Evolutionary conservation across 2,113 vertebrate genomes (phyloP).

Genomic region (Odontesthes bonariensis): DNA sequence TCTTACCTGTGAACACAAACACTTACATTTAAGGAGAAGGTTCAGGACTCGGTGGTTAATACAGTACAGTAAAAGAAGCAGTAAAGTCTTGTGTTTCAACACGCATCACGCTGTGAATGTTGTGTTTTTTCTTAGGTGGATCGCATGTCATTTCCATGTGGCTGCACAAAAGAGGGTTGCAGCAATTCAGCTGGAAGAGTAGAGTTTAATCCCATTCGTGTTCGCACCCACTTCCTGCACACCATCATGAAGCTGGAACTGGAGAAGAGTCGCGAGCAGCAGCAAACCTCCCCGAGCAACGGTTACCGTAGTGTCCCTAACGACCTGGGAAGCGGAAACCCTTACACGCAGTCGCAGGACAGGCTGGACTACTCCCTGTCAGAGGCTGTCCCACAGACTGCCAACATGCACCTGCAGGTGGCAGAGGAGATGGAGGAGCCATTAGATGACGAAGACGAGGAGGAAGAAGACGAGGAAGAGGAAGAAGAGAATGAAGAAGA

Average conservation of each 20-base stretch:
- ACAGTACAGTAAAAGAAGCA: not conserved
- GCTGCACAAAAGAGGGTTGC: conserved; percentile 98
- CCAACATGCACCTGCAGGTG: conserved; percentile 90
- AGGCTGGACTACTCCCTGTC: conserved; percentile 89
- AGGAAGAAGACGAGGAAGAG: conserved; percentile 77
- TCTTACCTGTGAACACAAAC: conserved; percentile 9
- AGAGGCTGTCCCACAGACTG: conserved; percentile 86
- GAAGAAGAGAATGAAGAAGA: conserved; percentile 85
- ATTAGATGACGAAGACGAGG: conserved; percentile 91
- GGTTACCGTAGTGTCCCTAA: conserved; percentile 88
- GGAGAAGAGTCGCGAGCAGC: conserved; percentile 96
- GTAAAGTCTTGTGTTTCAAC: not conserved
- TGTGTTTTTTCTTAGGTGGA: conserved; percentile 88
- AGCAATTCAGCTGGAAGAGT: conserved; percentile 96
- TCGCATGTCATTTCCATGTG: conserved; percentile 98
- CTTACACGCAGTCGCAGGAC: conserved; percentile 86
- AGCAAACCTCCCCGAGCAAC: conserved; percentile 85
- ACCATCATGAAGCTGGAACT: conserved; percentile 99
- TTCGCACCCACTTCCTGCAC: conserved; percentile 99
- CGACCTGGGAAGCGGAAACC: conserved; percentile 82
- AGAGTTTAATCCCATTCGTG: conserved; percentile 99
- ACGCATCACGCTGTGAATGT: conserved; percentile 2
- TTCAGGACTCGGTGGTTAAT: not conserved
- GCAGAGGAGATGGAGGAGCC: conserved; percentile 89
- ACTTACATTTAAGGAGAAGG: conserved; percentile 3